phyloP scores from a whole-genome alignment of 2,888 invertebrate species.

The Acronicta alni region DNA sequence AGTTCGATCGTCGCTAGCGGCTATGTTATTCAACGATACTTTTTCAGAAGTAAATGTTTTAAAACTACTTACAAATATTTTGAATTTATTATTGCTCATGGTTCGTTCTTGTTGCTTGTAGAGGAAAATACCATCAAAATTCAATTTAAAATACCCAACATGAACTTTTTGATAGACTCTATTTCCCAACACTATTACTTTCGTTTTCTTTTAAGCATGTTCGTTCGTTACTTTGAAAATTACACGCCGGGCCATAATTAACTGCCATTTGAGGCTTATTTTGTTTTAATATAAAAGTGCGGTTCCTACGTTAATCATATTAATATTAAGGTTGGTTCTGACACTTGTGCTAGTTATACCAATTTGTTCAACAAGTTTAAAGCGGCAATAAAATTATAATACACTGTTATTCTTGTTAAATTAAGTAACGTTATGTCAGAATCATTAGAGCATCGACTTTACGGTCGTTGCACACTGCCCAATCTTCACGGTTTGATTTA shows the following conservation, averaged over 20 bases:
- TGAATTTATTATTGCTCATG: neutral
- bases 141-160: slow-evolving; percentile 11
- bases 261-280: slow-evolving; percentile 43
- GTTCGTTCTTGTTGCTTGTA: neutral
- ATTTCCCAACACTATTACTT: slow-evolving; percentile 44
- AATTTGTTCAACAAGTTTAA: slow-evolving; percentile 64
- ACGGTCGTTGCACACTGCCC: slow-evolving; percentile 45
- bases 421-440: slow-evolving; percentile 74
- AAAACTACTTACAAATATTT: no score
- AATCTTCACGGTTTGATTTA: slow-evolving; percentile 38
- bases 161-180: slow-evolving; percentile 11
- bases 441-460: slow-evolving; percentile 46
- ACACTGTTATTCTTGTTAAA: slow-evolving; percentile 63
- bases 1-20: neutral
- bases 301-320: slow-evolving; percentile 31
- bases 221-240: slow-evolving; percentile 41
- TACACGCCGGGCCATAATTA: slow-evolving; percentile 52
- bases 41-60: no score
- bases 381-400: slow-evolving; percentile 70
- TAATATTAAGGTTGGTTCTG: slow-evolving; percentile 58
- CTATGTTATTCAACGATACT: neutral
- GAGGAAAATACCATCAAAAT: slow-evolving; percentile 1
- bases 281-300: slow-evolving; percentile 42
- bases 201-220: slow-evolving; percentile 44
- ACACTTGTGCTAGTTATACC: slow-evolving; percentile 56